These are phyloP conservation scores for Mythimna ferrago DNA, from an alignment of 2,888 invertebrate species.

Conservation along the genomic window DNA sequence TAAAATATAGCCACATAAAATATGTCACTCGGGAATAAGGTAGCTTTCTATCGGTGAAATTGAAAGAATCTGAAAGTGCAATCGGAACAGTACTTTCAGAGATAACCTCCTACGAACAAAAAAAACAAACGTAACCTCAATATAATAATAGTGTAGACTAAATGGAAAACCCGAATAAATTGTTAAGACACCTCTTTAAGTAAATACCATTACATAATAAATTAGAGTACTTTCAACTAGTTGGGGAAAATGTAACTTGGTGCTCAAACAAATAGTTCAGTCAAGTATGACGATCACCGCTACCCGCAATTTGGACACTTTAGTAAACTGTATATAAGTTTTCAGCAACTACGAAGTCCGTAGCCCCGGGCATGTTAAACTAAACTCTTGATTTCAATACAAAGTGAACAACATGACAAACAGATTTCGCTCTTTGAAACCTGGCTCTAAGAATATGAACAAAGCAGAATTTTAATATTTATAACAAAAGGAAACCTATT, in stretches of 20 bases:
- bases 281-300: slow-evolving; percentile 18
- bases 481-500: slow-evolving; percentile 29
- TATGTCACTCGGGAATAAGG: no score
- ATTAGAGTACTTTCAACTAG: neutral
- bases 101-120: no score
- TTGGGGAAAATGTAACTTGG: neutral
- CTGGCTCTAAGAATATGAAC: slow-evolving; percentile 9
- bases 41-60: no score
- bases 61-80: no score
- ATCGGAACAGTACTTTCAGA: no score
- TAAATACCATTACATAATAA: neutral
- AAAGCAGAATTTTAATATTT: slow-evolving; percentile 8
- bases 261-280: slow-evolving; percentile 34
- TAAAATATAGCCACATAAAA: no score
- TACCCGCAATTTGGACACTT: slow-evolving; percentile 25
- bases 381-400: slow-evolving; percentile 25
- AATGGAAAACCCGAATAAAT: neutral
- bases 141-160: neutral
- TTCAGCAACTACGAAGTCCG: slow-evolving; percentile 5
- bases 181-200: neutral
- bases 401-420: slow-evolving; percentile 28
- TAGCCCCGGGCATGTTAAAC: slow-evolving; percentile 3
- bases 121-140: no score
- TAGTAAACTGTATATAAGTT: slow-evolving; percentile 16
- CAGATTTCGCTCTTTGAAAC: slow-evolving; percentile 16